Evolutionary conservation across 1,140 invertebrate genomes (phyloP), one percentile per base, ranked within the genome.

Genomic region (Chelonus insularis): DNA sequence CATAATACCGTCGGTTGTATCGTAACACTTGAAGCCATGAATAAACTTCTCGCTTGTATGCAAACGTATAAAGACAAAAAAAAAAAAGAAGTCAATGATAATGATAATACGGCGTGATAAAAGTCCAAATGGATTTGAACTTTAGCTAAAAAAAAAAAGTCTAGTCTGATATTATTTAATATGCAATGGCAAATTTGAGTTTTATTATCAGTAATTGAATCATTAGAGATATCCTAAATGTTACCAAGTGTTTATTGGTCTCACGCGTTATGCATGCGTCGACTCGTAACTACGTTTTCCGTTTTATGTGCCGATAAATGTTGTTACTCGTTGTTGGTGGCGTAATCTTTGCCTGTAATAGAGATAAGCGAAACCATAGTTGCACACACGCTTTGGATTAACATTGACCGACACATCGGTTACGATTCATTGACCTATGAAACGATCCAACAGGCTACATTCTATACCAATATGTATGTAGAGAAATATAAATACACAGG

Each of bases 331-430:
- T 51, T 51, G 23, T 51, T 21, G 21, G 20, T 18, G 21, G 48
- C 48, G 48, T 51, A 51, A 51, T 51, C 48, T 51, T 51, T 51
- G 21, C 6, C 48, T 9, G 25, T 51, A 51, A 51, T 51, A 32
- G 48, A 51, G 48, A 51, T 51, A 51, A 51, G 48, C 48, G 48
- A 6, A 18, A 20, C 14, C 18, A 23, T 6, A 11, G 6, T 48
- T 51, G 48, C 48, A 51, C 3, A 32, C 23, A 9, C 25, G 16
- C 14, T 47, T 9, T 23, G 11, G 48, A 51, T 51, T 51, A 51
- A 51, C 48, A 51, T 23, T 29, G 48, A 51, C 29, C 48, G 48
- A 9, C 7, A 51, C 16, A 51, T 51, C 48, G 48, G 25, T 51
- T 29, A 51, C 48, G 48, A 29, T 51, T 51, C 4, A 51, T 51